Evolutionary conservation across 2,797 vertebrate genomes (phyloP).

Genomic region (Liasis olivaceus): DNA sequence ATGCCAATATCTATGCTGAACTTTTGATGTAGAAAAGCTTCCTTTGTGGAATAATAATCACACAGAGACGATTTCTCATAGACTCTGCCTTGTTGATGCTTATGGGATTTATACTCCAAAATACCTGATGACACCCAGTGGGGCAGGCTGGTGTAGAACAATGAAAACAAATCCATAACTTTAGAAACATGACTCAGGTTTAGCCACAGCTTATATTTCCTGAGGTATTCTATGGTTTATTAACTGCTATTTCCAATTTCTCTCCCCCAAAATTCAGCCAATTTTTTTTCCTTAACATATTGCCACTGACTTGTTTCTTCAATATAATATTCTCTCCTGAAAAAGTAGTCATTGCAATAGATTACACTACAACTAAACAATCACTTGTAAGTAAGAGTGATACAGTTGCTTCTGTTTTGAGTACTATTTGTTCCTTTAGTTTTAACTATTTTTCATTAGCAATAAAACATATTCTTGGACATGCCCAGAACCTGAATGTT

Average conservation of each 20-base stretch:
- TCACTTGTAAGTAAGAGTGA: neutral
- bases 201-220: neutral
- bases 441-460: neutral
- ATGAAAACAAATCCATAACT: too few relatives aligned
- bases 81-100: too few relatives aligned
- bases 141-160: too few relatives aligned
- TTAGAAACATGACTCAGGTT: neutral
- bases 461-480: neutral
- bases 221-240: neutral
- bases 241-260: neutral
- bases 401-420: too few relatives aligned
- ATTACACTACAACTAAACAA: slow-evolving; percentile 5
- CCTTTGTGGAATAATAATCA: neutral
- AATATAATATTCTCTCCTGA: neutral
- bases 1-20: neutral
- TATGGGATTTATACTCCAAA: too few relatives aligned
- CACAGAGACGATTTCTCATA: neutral
- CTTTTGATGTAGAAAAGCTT: neutral
- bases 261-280: neutral
- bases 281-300: neutral
- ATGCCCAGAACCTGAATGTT: neutral
- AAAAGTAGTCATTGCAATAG: neutral
- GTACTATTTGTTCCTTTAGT: neutral
- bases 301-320: neutral
- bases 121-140: too few relatives aligned